Conservation (phyloP, 2,888 invertebrate species). For the Keiferia lycopersicella region DNA sequence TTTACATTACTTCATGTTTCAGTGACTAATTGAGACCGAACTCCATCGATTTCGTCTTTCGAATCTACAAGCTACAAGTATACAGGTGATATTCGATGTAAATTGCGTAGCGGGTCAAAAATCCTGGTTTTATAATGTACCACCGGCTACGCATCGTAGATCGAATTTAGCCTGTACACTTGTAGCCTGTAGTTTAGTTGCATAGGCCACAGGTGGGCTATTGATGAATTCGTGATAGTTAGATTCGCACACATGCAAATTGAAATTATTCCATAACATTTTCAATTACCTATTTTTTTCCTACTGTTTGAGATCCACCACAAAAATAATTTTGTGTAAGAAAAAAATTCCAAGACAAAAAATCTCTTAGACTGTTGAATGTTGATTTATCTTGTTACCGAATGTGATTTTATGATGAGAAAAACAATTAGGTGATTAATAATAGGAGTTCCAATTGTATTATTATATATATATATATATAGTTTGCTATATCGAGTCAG, state of each 20-base stretch:
- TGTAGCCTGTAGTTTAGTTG: too few relatives aligned
- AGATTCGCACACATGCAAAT: neutral
- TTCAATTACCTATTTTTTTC: neutral
- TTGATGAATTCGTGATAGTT: neutral
- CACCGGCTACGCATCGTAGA: too few relatives aligned
- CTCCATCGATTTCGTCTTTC: too few relatives aligned
- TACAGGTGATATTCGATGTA: too few relatives aligned
- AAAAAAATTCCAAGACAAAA: conserved; percentile 34
- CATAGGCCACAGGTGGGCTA: too few relatives aligned
- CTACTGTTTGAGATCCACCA: conserved; percentile 35
- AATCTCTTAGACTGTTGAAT: conserved; percentile 63
- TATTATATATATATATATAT: conserved; percentile 69
- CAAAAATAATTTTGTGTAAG: conserved; percentile 34
- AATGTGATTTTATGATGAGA: conserved; percentile 72
- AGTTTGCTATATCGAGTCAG: conserved; percentile 27
- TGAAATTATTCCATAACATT: neutral
- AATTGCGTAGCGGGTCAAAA: too few relatives aligned
- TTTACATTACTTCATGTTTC: too few relatives aligned
- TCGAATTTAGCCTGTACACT: too few relatives aligned
- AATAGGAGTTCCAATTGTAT: conserved; percentile 82
- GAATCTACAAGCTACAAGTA: too few relatives aligned
- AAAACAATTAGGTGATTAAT: conserved; percentile 76
- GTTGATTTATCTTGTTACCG: conserved; percentile 71
- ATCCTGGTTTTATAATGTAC: too few relatives aligned
- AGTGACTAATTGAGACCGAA: too few relatives aligned